Base-by-base conservation (phyloP, 2,113 vertebrate species). In the Tachycineta bicolor region DNA sequence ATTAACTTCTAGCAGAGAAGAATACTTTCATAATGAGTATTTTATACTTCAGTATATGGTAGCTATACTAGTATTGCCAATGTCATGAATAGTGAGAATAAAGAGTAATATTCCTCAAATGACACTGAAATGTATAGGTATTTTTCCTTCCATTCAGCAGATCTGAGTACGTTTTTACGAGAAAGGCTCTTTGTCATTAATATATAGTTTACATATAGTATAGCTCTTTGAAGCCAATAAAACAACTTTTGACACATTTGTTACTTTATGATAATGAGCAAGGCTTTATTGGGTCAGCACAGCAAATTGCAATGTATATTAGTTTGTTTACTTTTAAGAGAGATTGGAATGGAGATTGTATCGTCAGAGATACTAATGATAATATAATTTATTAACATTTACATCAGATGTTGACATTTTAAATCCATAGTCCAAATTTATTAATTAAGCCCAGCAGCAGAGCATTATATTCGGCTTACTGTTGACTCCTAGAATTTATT, bases 381-480 rank as follows among this genome's bases (percentile, higher is more conserved):
- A 76, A 56, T 39, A 62, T 49, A 86, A 95, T 85, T 91, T 88
- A 79, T 70, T 85, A 80, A 14, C 9, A 1, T 73, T 89, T 95
- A 62, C 60, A 87, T 74, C 50, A 82, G 39, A 52, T 83, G 63
- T 50, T 93, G 93, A 80, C 41, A 74, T 91, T 94, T 91, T 65
- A 87, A 94, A 94, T 81, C 52, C 58, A 63, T 68, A 87, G 49
- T 46, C 62, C 53, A 85, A 78, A 89, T 87, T 76, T 87, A 87
- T 94, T 95, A 95, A 96, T 95, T 87, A 53, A 90, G 50, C 49
- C 58, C 29, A 75, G 47, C 33, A 68, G 25, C 16, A 69, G 8
- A 76, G 8, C 10, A 80, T 83, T 47, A 53, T 94, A 75, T 80
- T 89, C n/a, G 74, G 64, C 47, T 94, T 91, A 55, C 41, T 82